Evolutionary conservation across 2,797 vertebrate genomes (phyloP), one percentile per base, ranked within the genome.

Genomic region (Hippoglossus hippoglossus): DNA sequence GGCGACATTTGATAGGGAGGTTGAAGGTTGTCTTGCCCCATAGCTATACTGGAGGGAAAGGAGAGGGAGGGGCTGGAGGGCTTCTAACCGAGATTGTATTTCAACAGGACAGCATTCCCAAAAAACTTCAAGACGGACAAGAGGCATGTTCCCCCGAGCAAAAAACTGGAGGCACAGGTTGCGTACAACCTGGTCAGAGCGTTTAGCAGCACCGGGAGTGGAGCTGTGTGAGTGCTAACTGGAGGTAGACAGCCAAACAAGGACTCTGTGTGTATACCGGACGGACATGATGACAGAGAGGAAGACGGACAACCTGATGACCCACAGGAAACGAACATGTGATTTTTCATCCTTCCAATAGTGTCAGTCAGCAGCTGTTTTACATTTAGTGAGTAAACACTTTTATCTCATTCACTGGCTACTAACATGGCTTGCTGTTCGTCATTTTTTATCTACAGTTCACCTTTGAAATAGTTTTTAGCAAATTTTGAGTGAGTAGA

Each of bases 21-120:
- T 83, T 84, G 89, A 92, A 92, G 91, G 90, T 88, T 90, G 87
- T 64, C 62, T 72, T 75, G 79, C 82, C 79, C 67, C 86, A 76
- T 75, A 75, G 79, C 86, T 88, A 80, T 91, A 89, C 84, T 78
- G 81, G 80, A 87, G 87, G 76, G 70, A 81, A 80, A 75, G 82
- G 72, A 80, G 83, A 53, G 73, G 90, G 87, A 76, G 87, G 88
- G 86, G 88, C 73, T 57, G 49, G 54, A 69, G 80, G 76, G 85
- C 71, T 83, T 84, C 47, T 16, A 47, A 53, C 58, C 41, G 41
- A 75, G 87, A 91, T 94, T 91, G 47, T 87, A 93, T 94, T 93
- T 92, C 93, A 89, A 87, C 91, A 77, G 83, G 86, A 87, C 92
- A 92, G 92, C 92, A 90, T 92, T 92, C 79, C 87, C 75, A 69